Evolutionary conservation across 2,888 invertebrate genomes (phyloP).

Genomic region (Chrysina gloriosa): DNA sequence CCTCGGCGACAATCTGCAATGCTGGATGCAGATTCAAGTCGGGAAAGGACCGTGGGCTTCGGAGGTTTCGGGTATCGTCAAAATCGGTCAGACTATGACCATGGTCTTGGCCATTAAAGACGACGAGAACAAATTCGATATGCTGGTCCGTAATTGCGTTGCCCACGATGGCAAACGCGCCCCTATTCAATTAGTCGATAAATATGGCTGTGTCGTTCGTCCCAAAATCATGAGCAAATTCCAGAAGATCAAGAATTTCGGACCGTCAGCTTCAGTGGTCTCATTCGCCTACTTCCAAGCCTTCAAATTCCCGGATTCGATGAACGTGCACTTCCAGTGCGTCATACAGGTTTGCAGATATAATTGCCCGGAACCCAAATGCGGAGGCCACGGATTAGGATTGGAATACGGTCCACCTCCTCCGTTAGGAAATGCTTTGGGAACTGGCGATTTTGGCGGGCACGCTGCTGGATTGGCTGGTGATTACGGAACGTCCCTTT

Average conservation of each 20-base stretch:
- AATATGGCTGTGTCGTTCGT: conserved; percentile 92
- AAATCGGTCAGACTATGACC: conserved; percentile 96
- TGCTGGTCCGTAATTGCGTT: conserved; percentile 93
- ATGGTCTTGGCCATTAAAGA: conserved; percentile 97
- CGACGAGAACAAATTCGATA: conserved; percentile 95
- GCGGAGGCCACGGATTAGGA: conserved; percentile 74
- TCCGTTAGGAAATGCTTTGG: conserved; percentile 57
- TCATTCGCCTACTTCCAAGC: conserved; percentile 97
- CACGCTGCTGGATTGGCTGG: conserved; percentile 63
- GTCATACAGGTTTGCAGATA: conserved; percentile 95
- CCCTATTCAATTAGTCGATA: conserved; percentile 92
- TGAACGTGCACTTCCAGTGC: conserved; percentile 98
- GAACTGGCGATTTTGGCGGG: conserved; percentile 63
- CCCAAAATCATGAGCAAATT: conserved; percentile 96
- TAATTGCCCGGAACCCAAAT: conserved; percentile 93
- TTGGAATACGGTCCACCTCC: conserved; percentile 76
- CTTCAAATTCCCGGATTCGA: conserved; percentile 96
- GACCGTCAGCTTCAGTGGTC: conserved; percentile 92
- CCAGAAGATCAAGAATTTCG: conserved; percentile 96
- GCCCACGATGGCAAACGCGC: conserved; percentile 95
- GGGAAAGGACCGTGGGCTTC: conserved; percentile 98
- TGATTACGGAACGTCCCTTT: conserved; percentile 78
- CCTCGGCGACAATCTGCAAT: conserved; percentile 93
- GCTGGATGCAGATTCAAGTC: conserved; percentile 98
- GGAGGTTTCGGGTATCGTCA: conserved; percentile 94